Base-by-base conservation (phyloP, 2,888 invertebrate species). In the Koerneria pararmatus region DNA sequence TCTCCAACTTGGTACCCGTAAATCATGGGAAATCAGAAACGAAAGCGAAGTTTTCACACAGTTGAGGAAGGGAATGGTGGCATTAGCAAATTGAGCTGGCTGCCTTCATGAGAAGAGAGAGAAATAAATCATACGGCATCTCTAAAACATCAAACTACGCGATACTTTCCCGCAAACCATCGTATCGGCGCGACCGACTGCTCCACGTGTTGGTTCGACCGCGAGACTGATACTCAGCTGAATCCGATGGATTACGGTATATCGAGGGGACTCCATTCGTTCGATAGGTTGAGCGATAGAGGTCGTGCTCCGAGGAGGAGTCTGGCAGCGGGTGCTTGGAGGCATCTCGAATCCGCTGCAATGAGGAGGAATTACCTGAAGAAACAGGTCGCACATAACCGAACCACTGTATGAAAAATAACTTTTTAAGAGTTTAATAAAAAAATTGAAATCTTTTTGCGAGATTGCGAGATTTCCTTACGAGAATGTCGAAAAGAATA, bases 301-400 rank as follows among this genome's bases (percentile, higher is more conserved):
- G 53, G 53, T 62, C 62, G 27, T 62, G 53, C 27, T 62, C 62
- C 0, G 62, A 62, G 24, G 62, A 62, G 8, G 62, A 62, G 53
- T 62, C 62, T 15, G 62, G 41, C 53, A 62, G 27, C 37, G 51
- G 34, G 46, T 34, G 29, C 5, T 37, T 34, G 22, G 53, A 8
- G n/a, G 62, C n/a, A 15, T 53, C 62, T 2, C 46, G 46, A 41
- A 62, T 53, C 22, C 62, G 62, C 19, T 51, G 51, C 3, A 53
- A 62, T 53, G 51, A 31, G 32, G 49, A 48, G 6, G 8, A 24
- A 24, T 2, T 6, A 34, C 24, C n/a, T 32, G 24, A 35, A 3
- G n/a, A n/a, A n/a, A n/a, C n/a, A n/a, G n/a, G n/a, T n/a, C n/a
- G n/a, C n/a, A n/a, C n/a, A n/a, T n/a, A n/a, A n/a, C n/a, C n/a